These are phyloP conservation scores for Drosophila hamatofila DNA, from an alignment of 2,888 invertebrate species.

Conservation along the genomic window DNA sequence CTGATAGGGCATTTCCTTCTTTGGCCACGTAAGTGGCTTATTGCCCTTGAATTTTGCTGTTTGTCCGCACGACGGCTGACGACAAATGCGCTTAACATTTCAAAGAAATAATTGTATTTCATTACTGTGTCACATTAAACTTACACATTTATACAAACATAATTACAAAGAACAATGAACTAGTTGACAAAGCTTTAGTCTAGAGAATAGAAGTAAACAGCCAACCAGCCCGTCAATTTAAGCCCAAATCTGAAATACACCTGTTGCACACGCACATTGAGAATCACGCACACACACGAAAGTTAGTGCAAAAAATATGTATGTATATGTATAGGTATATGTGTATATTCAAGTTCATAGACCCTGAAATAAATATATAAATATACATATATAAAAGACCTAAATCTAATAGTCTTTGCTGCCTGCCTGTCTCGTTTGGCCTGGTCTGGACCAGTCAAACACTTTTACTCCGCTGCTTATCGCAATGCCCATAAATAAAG, in stretches of 20 bases:
- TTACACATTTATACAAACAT: background rate
- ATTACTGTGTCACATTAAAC: background rate
- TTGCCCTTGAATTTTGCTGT: constrained; percentile 33
- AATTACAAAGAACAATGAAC: background rate
- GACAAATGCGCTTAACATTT: background rate
- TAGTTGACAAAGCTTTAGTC: background rate
- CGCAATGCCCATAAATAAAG: constrained; percentile 69
- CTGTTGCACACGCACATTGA: background rate
- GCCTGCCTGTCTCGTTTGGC: constrained; percentile 13
- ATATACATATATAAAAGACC: constrained; percentile 10
- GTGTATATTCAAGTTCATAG: constrained; percentile 42
- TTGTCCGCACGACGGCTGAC: background rate
- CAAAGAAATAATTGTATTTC: background rate
- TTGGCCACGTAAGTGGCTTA: constrained; percentile 17
- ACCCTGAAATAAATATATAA: constrained; percentile 26
- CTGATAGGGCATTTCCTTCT: constrained; percentile 18
- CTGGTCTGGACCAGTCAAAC: constrained; percentile 37
- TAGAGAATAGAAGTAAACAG: background rate
- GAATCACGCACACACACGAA: background rate
- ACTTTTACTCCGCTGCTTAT: constrained; percentile 76
- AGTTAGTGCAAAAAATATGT: background rate
- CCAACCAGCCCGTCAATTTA: background rate
- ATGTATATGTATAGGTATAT: too few relatives aligned
- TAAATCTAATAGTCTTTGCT: constrained; percentile 29
- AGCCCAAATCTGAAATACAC: background rate